Evolutionary conservation across 2,113 vertebrate species (phyloP).

Genomic region (Odontophorus gujanensis): DNA sequence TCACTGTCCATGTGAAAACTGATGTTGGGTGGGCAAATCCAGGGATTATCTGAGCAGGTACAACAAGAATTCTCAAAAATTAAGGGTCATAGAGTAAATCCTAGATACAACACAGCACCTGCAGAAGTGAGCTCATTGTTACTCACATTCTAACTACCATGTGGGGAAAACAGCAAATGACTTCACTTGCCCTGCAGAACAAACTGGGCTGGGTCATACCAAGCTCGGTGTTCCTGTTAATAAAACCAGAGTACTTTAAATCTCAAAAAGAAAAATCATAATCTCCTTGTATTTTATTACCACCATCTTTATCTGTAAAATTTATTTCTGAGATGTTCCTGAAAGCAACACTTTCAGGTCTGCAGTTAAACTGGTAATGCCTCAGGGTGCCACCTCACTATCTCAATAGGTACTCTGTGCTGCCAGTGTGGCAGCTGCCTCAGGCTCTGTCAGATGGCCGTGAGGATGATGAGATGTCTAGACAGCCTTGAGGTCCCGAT

Average conservation of each 20-base stretch:
- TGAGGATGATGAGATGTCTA: slow-evolving; percentile 3
- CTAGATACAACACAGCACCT: not conserved
- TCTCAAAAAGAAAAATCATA: not conserved
- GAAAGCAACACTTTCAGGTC: not conserved
- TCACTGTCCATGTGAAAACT: not conserved
- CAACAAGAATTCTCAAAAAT: not conserved
- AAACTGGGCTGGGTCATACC: not conserved
- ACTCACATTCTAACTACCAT: not conserved
- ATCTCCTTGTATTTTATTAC: not conserved
- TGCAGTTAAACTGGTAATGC: not conserved
- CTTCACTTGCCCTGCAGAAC: not conserved
- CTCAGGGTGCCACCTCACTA: not conserved
- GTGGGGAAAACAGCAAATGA: not conserved
- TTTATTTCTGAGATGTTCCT: not conserved
- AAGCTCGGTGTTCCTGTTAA: not conserved
- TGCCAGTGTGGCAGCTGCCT: slow-evolving; percentile 2
- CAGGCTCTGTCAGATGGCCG: not conserved
- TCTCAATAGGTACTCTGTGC: not conserved
- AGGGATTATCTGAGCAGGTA: not conserved
- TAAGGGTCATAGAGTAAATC: not conserved
- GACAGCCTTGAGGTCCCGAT: not conserved
- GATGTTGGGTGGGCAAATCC: rapidly evolving
- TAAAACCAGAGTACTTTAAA: not conserved
- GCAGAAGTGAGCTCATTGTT: not conserved
- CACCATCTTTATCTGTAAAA: not conserved